These are phyloP conservation scores for Lepilemur septentrionalis DNA, from an alignment of 2,797 vertebrate genomes.

Conservation along the genomic window DNA sequence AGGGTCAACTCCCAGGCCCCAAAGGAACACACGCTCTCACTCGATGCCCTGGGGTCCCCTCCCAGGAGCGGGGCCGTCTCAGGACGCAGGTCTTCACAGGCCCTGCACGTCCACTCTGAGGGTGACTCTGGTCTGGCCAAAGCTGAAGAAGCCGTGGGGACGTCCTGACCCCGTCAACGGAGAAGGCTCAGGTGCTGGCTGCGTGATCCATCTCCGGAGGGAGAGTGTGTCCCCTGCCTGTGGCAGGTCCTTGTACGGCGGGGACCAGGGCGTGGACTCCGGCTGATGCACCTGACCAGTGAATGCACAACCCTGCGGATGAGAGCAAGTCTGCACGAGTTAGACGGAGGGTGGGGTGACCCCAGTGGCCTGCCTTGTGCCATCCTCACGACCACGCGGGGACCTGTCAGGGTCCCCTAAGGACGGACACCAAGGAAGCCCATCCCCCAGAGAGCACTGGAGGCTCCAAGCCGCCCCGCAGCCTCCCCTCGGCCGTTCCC, in stretches of 20 bases:
- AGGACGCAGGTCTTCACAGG: neutral
- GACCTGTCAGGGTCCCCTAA: too few relatives aligned
- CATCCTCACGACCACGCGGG: accelerated
- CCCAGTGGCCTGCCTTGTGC: neutral
- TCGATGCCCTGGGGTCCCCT: neutral
- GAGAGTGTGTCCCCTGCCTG: neutral
- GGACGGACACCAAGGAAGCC: neutral
- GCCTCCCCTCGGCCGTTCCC: neutral
- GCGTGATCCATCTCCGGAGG: neutral
- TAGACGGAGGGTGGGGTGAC: accelerated
- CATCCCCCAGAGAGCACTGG: neutral
- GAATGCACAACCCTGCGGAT: accelerated
- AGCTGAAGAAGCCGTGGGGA: neutral
- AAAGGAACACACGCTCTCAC: neutral
- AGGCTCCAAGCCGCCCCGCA: neutral
- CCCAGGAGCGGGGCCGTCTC: neutral
- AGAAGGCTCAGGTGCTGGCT: neutral
- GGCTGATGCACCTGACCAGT: neutral
- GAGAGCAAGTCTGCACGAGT: neutral
- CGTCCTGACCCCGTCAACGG: too few relatives aligned
- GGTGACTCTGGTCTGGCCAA: neutral
- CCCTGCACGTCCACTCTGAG: neutral
- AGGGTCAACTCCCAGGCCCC: neutral
- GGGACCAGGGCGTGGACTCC: neutral
- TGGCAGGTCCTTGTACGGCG: neutral